A percentile compares a stretch with the other conserved stretches of the same genome.
Conservation (phyloP, 2,888 invertebrate genomes). For the Schizotus pectinicornis region DNA sequence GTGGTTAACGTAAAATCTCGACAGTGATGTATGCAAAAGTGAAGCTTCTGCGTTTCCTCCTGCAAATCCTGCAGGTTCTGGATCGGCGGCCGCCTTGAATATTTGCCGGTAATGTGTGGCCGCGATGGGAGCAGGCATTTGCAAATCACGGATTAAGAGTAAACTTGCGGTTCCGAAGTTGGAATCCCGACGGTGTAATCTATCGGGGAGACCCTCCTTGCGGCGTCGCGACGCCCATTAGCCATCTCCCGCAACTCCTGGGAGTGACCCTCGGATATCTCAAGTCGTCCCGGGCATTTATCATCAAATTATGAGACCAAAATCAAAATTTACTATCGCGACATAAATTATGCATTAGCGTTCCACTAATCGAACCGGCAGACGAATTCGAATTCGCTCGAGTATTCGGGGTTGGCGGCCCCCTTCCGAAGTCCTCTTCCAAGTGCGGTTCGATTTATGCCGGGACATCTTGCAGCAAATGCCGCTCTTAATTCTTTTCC, state of each 20-base stretch:
- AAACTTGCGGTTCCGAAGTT: slow-evolving; percentile 51
- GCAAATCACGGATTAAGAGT: slow-evolving; percentile 57
- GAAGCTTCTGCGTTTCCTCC: too few relatives aligned
- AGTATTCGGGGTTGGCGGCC: slow-evolving; percentile 7
- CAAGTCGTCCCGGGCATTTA: slow-evolving; percentile 52
- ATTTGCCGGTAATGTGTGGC: slow-evolving; percentile 31
- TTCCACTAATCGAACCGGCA: slow-evolving; percentile 11
- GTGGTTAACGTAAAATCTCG: too few relatives aligned
- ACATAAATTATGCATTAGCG: slow-evolving; percentile 23
- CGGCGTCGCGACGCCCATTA: slow-evolving; percentile 55
- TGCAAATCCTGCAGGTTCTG: too few relatives aligned
- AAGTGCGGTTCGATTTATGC: not conserved
- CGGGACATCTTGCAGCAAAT: slow-evolving; percentile 16
- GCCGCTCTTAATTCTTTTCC: slow-evolving; percentile 37
- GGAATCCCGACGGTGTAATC: slow-evolving; percentile 57
- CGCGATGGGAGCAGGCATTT: slow-evolving; percentile 46
- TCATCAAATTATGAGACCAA: slow-evolving; percentile 52
- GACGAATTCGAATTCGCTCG: slow-evolving; percentile 15
- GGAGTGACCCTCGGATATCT: slow-evolving; percentile 51
- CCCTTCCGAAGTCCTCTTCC: too few relatives aligned
- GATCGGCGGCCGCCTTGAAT: too few relatives aligned
- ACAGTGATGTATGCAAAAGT: too few relatives aligned
- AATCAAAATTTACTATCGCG: slow-evolving; percentile 45
- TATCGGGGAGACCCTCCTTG: slow-evolving; percentile 52
- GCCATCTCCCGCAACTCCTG: slow-evolving; percentile 44